Base-by-base conservation (phyloP, 2,888 invertebrate genomes). In the Hirtodrosophila trivittata region DNA sequence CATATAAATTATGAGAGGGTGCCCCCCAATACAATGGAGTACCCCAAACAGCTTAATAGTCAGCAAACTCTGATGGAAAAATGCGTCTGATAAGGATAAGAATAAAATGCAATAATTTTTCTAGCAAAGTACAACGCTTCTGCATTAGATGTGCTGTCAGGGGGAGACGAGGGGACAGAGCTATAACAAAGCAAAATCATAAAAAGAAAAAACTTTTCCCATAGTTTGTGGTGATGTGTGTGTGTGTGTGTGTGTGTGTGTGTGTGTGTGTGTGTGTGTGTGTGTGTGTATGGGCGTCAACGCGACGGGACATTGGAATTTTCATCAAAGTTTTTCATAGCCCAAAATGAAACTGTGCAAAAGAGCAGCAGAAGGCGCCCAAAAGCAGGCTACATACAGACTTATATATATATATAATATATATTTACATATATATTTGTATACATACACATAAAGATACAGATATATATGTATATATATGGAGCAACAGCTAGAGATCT, bases 51-150 rank as follows among this genome's bases (percentile, higher is more conserved):
- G 39, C 33, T 52, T 45, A 66, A 73, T 42, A 59, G 60, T 21
- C 60, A 43, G 7, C 52, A 46, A 45, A 56, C 42, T 42, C 14
- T 42, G n/a, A 16, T 25, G 9, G 12, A 39, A 58, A 50, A 68
- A 69, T 69, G 76, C 66, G 49, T 67, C 58, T 69, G 75, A 75
- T 75, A 75, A 77, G 77, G 30, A 77, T 64, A 57, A 70, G 74
- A 77, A 75, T 69, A 66, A 71, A 75, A 74, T 77, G 77, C 74
- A 77, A 77, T 77, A 67, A 67, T 74, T 74, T 66, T 41, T 8
- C 28, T 13, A 5, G 35, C 9, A 10, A 45, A 56, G 6, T 39
- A 66, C 66, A 66, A 18, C 35, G 39, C 16, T 64, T 57, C 18
- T 64, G 66, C 64, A 66, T 66, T 66, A 66, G 50, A 25, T 46